These are phyloP conservation scores for Serinus canaria DNA, from an alignment of 2,113 vertebrate species.

Conservation along the genomic window DNA sequence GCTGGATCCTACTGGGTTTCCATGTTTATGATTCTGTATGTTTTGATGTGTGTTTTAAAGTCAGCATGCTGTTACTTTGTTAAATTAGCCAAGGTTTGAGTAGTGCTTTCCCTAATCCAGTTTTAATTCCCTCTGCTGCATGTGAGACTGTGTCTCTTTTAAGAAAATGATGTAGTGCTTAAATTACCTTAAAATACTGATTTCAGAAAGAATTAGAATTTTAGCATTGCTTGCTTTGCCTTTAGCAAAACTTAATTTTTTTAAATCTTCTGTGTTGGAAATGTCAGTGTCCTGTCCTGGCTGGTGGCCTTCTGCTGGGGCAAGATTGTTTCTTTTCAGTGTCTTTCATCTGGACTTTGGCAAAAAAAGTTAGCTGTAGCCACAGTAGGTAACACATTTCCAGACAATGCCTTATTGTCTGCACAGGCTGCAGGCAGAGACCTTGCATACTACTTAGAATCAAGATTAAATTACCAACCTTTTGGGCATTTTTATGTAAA, in stretches of 20 bases:
- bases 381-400: neutral
- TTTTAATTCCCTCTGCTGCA: neutral
- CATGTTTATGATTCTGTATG: neutral
- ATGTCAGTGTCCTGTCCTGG: constrained; percentile 17
- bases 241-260: neutral
- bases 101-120: constrained; percentile 1
- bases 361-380: neutral
- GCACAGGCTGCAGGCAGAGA: neutral
- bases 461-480: constrained; percentile 72
- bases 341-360: neutral
- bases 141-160: neutral
- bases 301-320: constrained; percentile 23
- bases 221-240: constrained; percentile 8
- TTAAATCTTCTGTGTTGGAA: constrained; percentile 11
- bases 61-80: neutral
- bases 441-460: constrained; percentile 53
- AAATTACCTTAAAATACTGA: constrained; percentile 30
- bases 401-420: constrained; percentile 63
- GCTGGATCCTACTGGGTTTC: neutral
- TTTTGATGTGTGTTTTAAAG: neutral
- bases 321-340: neutral
- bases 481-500: constrained; percentile 76
- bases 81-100: neutral
- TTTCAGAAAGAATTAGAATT: constrained; percentile 45
- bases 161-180: constrained; percentile 36